Conservation (phyloP, 92 coral and sea anemone genomes). For the Umimayanthus kanabou region DNA sequence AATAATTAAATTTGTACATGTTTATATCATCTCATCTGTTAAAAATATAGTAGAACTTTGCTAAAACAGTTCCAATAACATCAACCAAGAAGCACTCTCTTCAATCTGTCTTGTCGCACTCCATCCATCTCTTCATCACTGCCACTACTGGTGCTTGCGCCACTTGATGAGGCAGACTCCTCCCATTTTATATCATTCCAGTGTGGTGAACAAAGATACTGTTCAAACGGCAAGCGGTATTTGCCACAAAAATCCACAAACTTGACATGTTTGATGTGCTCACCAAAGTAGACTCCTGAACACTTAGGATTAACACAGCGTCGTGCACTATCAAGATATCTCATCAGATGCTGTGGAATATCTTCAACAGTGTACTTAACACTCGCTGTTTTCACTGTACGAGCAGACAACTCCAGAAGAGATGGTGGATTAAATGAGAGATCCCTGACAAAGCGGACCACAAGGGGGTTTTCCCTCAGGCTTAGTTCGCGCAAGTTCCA, state of each 20-base stretch:
- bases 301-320: constrained; percentile 96
- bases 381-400: constrained; percentile 74
- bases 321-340: constrained; percentile 86
- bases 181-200: constrained; percentile 91
- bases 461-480: constrained; percentile 91
- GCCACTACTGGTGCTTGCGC: constrained; percentile 61
- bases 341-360: constrained; percentile 74
- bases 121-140: constrained; percentile 75
- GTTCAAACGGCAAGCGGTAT: constrained; percentile 95
- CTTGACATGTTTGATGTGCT: constrained; percentile 87
- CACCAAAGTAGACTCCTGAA: constrained; percentile 92
- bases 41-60: background rate
- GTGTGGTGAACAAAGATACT: constrained; percentile 96
- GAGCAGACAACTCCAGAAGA: constrained; percentile 85
- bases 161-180: constrained; percentile 55
- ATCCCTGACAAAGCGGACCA: constrained; percentile 87
- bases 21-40: background rate
- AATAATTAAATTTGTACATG: too few species aligned
- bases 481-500: constrained; percentile 88
- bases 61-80: background rate
- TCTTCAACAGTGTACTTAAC: constrained; percentile 69
- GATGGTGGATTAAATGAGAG: constrained; percentile 82
- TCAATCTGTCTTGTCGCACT: constrained; percentile 61
- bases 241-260: constrained; percentile 99
- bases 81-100: constrained; percentile 80